A percentile compares a stretch with the other conserved stretches of the same genome.
Evolutionary conservation across 2,797 vertebrate genomes (phyloP).

Genomic region (Tadarida brasiliensis): DNA sequence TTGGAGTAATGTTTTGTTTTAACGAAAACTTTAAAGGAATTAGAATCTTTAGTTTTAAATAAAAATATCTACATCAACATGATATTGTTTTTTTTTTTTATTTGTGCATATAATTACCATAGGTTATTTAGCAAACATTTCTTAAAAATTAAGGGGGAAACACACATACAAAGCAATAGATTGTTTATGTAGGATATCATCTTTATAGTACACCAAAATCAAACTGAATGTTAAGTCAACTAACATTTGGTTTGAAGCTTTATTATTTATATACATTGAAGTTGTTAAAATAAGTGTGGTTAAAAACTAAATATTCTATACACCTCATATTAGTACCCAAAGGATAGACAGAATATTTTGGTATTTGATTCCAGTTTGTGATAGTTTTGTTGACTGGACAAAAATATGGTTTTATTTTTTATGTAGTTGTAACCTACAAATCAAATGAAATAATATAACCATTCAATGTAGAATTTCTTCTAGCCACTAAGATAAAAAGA

Average conservation of each 20-base stretch:
- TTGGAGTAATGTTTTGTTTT: not conserved
- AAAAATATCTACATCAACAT: not conserved
- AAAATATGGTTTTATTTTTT: not conserved
- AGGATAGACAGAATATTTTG: not conserved
- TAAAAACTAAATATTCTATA: not conserved
- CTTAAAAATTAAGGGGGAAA: not conserved
- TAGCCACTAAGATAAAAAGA: not conserved
- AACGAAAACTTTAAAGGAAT: not conserved
- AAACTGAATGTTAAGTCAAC: not conserved
- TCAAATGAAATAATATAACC: not conserved
- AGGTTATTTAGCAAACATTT: not conserved
- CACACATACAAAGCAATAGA: not conserved
- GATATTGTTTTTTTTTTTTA: not conserved
- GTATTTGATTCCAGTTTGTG: not conserved
- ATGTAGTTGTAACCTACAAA: not conserved
- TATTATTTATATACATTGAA: not conserved
- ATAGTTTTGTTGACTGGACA: not conserved
- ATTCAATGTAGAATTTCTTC: not conserved
- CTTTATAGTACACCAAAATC: not conserved
- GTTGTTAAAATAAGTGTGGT: not conserved
- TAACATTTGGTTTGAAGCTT: slow-evolving; percentile 25
- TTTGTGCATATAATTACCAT: not conserved
- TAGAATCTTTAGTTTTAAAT: slow-evolving; percentile 18
- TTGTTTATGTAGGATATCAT: not conserved
- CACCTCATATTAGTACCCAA: not conserved